Base-by-base conservation (phyloP, 2,113 vertebrate genomes). In the Prietella phreatophila region DNA sequence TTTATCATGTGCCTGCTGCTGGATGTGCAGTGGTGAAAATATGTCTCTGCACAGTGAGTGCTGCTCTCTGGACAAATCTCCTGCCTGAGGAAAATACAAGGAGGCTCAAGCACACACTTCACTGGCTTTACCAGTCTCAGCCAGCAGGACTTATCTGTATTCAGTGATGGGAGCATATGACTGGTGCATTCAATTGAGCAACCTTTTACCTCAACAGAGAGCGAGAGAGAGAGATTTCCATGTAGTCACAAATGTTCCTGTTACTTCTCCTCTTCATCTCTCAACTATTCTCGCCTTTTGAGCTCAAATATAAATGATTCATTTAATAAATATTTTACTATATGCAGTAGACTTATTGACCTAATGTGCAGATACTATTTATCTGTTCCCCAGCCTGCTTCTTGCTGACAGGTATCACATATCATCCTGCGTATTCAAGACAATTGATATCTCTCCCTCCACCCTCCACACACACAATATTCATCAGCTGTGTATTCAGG, bases 101-200 rank as follows among this genome's bases (percentile, higher is more conserved):
- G 10, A 61, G 58, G 56, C 80, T 80, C 79, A 83, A 88, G 88
- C 67, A 65, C 86, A 65, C 79, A 86, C 85, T 33, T 78, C 71
- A 88, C 82, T 39, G 53, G 56, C 27, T 56, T 69, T 67, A 71
- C 85, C 76, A 88, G 63, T 82, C 60, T 42, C 6, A 60, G 75
- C 81, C 69, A 39, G 85, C 53, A 83, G 89, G 65, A 53, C 87
- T 91, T 86, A 85, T 92, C 84, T 89, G 87, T 91, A 91, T 90
- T 90, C 88, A 61, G 78, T 60, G 33, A 81, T 39, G 11, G 71
- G 67, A 67, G 25, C 56, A 58, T 61, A 65, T 85, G 87, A 82
- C 76, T 86, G 50, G 63, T 22, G 50, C 82, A 84, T 86, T 69
- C 82, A 89, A 88, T 92, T 92, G 39, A 90, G 61, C 81, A 86